A percentile compares a stretch with the other conserved stretches of the same genome.
Evolutionary conservation across 2,113 vertebrate genomes (phyloP).

Genomic region (Cryptoleucopteryx plumbea): DNA sequence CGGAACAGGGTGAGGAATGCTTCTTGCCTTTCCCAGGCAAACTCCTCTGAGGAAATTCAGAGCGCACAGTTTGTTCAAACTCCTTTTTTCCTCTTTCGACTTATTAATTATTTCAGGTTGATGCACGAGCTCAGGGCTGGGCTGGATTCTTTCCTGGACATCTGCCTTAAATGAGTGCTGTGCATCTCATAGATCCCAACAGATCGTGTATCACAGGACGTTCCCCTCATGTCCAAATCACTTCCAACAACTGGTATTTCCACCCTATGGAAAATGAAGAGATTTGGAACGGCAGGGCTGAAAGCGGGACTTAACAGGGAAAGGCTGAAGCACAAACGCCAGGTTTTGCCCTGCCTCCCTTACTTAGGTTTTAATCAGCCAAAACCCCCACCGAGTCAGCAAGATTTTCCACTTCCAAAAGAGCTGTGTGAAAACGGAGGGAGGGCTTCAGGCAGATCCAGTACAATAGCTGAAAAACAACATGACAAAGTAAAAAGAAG

Average conservation of each 20-base stretch:
- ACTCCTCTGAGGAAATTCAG: slow-evolving; percentile 32
- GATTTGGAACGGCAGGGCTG: neutral
- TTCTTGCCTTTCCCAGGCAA: slow-evolving; percentile 27
- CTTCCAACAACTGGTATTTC: slow-evolving; percentile 2
- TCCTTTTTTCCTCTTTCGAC: slow-evolving; percentile 8
- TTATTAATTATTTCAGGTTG: slow-evolving; percentile 54
- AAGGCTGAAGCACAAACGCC: neutral
- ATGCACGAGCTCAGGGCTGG: neutral
- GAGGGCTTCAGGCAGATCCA: neutral
- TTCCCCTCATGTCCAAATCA: neutral
- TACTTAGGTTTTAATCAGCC: slow-evolving; percentile 1
- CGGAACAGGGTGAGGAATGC: slow-evolving; percentile 36
- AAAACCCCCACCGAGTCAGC: slow-evolving; percentile 10
- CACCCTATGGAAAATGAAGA: neutral
- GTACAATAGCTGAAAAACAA: slow-evolving; percentile 31
- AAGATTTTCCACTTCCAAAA: slow-evolving; percentile 34
- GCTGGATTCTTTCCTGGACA: slow-evolving; percentile 28
- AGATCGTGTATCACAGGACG: neutral
- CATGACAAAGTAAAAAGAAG: neutral
- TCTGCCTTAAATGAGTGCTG: slow-evolving; percentile 23
- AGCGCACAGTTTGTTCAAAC: neutral
- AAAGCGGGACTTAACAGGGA: neutral
- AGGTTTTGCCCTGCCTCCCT: neutral
- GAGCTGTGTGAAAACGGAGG: slow-evolving; percentile 20
- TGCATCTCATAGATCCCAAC: neutral